These are phyloP conservation scores for Lymantria dispar DNA, from an alignment of 2,888 invertebrate genomes.

Conservation along the genomic window DNA sequence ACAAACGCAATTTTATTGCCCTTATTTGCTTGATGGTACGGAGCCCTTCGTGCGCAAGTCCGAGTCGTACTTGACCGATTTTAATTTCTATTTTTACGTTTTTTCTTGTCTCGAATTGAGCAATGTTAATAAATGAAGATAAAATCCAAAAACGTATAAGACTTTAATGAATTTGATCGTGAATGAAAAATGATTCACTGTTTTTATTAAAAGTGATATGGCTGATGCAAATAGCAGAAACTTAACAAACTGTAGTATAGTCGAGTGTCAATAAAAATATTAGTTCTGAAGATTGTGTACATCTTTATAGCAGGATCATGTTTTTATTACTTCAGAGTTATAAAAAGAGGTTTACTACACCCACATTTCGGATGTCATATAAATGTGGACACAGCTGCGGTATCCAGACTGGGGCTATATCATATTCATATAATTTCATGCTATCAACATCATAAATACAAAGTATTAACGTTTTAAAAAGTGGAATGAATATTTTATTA, in stretches of 20 bases:
- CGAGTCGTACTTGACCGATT: no score
- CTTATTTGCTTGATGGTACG: no score
- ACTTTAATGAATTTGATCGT: not conserved
- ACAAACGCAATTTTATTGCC: no score
- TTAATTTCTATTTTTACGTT: no score
- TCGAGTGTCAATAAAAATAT: constrained; percentile 17
- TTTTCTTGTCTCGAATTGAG: no score
- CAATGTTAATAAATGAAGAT: no score
- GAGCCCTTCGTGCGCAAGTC: no score
- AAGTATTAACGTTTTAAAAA: not conserved
- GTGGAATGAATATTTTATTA: not conserved
- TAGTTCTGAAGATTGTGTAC: constrained; percentile 4
- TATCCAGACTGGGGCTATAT: not conserved
- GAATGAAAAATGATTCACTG: not conserved
- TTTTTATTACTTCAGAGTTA: not conserved
- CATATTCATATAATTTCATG: not conserved
- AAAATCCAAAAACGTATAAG: no score
- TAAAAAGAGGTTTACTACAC: not conserved
- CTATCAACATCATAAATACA: not conserved
- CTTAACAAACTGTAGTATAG: constrained; percentile 1
- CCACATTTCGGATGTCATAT: not conserved
- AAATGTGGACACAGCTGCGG: not conserved
- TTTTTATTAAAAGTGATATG: not conserved
- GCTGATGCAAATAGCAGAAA: not conserved
- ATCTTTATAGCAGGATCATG: not conserved